These are phyloP conservation scores for Lates japonicus DNA, from an alignment of 2,797 vertebrate species.

Conservation along the genomic window DNA sequence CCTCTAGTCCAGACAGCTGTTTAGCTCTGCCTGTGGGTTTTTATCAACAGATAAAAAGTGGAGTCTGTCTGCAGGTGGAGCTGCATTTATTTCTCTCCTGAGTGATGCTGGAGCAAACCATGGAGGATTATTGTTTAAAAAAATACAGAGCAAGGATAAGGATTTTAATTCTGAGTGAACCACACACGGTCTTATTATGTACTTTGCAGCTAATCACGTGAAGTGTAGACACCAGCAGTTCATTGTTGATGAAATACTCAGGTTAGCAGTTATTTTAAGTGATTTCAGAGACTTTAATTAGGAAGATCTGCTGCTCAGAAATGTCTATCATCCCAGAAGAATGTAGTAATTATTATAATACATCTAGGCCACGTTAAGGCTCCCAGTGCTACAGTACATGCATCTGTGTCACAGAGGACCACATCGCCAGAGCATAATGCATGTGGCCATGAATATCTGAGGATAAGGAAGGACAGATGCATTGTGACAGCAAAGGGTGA, in stretches of 20 bases:
- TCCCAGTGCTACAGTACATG: neutral
- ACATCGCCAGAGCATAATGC: neutral
- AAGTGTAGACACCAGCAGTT: neutral
- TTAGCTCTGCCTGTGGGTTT: neutral
- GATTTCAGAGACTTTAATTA: neutral
- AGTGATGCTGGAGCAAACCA: neutral
- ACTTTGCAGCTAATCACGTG: neutral
- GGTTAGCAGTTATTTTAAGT: neutral
- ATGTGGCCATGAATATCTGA: constrained; percentile 35
- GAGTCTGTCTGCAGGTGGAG: constrained; percentile 23
- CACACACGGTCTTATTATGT: neutral
- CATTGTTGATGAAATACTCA: neutral
- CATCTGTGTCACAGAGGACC: constrained; percentile 14
- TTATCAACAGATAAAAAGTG: constrained; percentile 4
- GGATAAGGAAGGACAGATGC: constrained; percentile 48
- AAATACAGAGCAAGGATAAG: neutral
- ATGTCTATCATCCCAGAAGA: neutral
- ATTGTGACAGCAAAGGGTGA: constrained; percentile 46
- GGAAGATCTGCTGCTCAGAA: neutral
- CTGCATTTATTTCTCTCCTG: constrained; percentile 4
- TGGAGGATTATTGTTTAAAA: neutral
- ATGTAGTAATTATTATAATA: constrained; percentile 1
- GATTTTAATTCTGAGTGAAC: neutral
- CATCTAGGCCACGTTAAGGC: neutral
- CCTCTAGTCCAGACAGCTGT: neutral